phyloP scores from a whole-genome alignment of 2,888 invertebrate genomes.

The Crossocerus cetratus region DNA sequence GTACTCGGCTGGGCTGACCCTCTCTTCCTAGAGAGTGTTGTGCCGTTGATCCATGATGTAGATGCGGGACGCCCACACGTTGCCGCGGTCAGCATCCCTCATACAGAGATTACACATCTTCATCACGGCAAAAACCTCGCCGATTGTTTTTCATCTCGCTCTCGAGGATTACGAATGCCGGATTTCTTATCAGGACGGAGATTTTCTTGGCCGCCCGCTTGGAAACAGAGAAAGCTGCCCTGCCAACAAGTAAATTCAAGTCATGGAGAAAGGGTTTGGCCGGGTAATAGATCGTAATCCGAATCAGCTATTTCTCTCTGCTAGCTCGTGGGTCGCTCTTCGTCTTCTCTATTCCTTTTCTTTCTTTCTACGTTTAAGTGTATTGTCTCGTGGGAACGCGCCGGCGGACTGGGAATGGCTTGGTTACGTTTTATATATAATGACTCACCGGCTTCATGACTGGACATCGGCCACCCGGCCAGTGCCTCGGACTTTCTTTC shows the following conservation, averaged over 20 bases:
- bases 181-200: conserved; percentile 11
- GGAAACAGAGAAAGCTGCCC: too few species aligned
- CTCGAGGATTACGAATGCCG: conserved; percentile 1
- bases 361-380: neutral
- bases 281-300: too few species aligned
- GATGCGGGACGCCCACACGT: conserved; percentile 28
- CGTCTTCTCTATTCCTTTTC: too few species aligned
- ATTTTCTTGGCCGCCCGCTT: conserved; percentile 22
- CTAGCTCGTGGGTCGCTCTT: too few species aligned
- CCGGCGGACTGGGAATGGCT: neutral
- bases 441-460: neutral
- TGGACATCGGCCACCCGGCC: too few species aligned
- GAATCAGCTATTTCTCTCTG: too few species aligned
- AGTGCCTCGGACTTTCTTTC: too few species aligned
- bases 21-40: conserved; percentile 33
- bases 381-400: neutral
- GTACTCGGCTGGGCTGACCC: conserved; percentile 35
- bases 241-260: too few species aligned
- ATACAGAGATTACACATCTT: neutral
- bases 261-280: too few species aligned
- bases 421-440: neutral
- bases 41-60: conserved; percentile 26
- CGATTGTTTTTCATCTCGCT: neutral
- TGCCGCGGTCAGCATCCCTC: conserved; percentile 8
- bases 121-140: neutral